These are phyloP conservation scores for Damaliscus lunatus DNA, from an alignment of 2,113 vertebrate species.

Conservation along the genomic window DNA sequence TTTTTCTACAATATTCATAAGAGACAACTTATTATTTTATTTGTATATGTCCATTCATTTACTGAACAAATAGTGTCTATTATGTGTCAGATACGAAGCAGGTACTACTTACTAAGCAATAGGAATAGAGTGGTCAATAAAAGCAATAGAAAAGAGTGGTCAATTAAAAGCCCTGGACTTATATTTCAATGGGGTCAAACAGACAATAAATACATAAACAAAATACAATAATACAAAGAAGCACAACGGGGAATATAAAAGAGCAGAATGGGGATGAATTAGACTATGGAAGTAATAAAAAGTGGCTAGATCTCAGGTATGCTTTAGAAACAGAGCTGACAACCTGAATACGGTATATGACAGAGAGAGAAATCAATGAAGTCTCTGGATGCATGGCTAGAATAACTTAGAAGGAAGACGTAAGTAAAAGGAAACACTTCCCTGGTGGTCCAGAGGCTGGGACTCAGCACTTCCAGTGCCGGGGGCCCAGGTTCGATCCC, in stretches of 20 bases:
- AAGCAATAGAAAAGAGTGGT: not conserved
- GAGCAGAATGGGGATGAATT: not conserved
- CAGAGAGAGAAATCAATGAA: not conserved
- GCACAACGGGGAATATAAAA: not conserved
- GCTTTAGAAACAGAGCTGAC: not conserved
- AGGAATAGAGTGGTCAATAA: not conserved
- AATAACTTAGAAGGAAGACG: not conserved
- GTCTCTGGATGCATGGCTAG: not conserved
- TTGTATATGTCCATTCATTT: not conserved
- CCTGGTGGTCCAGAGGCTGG: not conserved
- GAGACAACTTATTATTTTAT: not conserved
- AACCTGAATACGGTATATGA: not conserved
- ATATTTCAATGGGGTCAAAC: not conserved
- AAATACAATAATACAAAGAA: not conserved
- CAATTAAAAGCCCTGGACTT: conserved; percentile 23
- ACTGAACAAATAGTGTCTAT: not conserved
- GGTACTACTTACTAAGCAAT: not conserved
- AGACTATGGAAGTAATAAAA: not conserved
- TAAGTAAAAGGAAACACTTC: not conserved
- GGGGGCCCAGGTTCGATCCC: not conserved
- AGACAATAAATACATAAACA: not conserved
- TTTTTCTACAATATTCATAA: not conserved
- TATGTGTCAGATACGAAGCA: not conserved
- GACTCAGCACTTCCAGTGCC: not conserved
- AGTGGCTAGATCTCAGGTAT: not conserved